Evolutionary conservation across 2,888 invertebrate species (phyloP), one percentile per base, ranked within the genome.

Genomic region (Pheosia gnoma): DNA sequence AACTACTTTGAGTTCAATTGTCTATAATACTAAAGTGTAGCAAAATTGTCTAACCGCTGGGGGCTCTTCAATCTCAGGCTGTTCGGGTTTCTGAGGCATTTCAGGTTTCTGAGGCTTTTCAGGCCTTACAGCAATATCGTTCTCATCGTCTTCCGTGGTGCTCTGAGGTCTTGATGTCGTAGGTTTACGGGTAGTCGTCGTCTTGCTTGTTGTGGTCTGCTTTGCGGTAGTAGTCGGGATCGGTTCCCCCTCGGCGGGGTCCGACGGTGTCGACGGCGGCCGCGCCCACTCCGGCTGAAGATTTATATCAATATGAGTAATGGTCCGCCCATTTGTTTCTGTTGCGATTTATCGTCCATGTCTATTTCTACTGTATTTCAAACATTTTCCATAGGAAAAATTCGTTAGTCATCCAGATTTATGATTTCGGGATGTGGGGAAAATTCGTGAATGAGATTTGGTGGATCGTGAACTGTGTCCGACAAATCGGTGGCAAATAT

Each of bases 281-380:
- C 95, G 94, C 55, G 96, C 96, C 97, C 97, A 97, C 82, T 97
- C 97, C 74, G 97, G 97, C 96, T 97, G 79, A 52, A 88, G 80
- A 78, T 78, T 71, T 77, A 66, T 69, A 80, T 82, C 78, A 72
- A 75, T 78, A 80, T 82, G 79, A 83, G 72, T 81, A 77, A 83
- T 80, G 77, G 72, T 58, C 64, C 62, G 68, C 67, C 64, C 75
- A 79, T 81, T 84, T 81, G 77, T 79, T 70, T 74, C 70, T 66
- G 68, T 61, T 56, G 65, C 70, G 74, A 81, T 82, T 81, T 82
- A 82, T 83, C 70, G 75, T 72, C 61, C 69, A 66, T 71, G 71
- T 73, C 69, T 75, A 72, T 72, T 77, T 71, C 70, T 66, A 57
- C 57, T 57, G 57, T 57, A 45, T 71, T 65, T 72, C 66, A 67